Conservation (phyloP, 2,113 vertebrate species). For the Miniopterus natalensis region DNA sequence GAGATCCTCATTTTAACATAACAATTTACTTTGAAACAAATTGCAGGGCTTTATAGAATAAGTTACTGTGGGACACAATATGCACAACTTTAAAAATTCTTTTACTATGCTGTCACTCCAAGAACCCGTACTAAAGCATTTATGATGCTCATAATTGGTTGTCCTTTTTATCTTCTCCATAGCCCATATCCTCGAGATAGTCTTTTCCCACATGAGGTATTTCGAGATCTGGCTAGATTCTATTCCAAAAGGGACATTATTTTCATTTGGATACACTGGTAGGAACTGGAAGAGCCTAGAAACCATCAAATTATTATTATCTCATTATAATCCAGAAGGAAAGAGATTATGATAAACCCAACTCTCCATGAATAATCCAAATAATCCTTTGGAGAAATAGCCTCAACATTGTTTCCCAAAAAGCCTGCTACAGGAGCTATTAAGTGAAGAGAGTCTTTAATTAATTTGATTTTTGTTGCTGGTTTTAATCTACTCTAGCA, state of each 20-base stretch:
- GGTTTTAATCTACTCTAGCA: neutral
- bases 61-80: neutral
- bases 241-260: neutral
- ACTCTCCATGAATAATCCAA: constrained; percentile 52
- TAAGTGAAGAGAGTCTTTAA: constrained; percentile 28
- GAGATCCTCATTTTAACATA: constrained; percentile 33
- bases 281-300: neutral
- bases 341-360: neutral
- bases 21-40: constrained; percentile 32
- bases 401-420: neutral
- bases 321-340: constrained; percentile 32
- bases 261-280: constrained; percentile 53
- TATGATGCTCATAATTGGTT: neutral
- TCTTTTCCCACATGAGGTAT: constrained; percentile 48
- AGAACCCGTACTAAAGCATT: neutral
- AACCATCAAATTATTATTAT: neutral
- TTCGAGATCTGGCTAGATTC: constrained; percentile 43
- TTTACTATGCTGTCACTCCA: neutral
- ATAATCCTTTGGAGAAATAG: neutral
- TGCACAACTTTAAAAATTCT: neutral
- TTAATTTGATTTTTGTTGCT: neutral
- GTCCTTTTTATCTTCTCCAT: constrained; percentile 31
- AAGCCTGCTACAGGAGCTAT: neutral
- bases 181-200: neutral
- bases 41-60: constrained; percentile 9